Conservation (phyloP, 2,888 invertebrate genomes). For the Aporophyla lueneburgensis region DNA sequence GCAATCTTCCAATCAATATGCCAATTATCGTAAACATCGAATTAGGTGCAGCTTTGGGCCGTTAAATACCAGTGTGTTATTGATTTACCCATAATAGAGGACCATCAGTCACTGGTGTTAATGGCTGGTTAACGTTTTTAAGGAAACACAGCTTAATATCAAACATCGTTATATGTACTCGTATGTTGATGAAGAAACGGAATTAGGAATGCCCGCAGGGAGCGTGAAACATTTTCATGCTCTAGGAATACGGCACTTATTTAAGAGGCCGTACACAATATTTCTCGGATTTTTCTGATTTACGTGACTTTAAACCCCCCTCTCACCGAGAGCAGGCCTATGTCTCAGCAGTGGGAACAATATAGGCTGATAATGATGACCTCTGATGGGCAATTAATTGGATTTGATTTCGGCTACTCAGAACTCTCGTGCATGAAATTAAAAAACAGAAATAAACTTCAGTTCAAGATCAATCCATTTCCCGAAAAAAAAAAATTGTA, state of each 20-base stretch:
- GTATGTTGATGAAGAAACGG: background rate
- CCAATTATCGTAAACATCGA: constrained; percentile 57
- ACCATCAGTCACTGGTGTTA: constrained; percentile 15
- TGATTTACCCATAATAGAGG: constrained; percentile 29
- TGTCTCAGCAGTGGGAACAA: too few relatives aligned
- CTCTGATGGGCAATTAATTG: too few relatives aligned
- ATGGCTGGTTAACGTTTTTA: constrained; percentile 3
- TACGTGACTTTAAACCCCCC: too few relatives aligned
- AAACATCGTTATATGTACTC: background rate
- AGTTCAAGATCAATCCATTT: too few relatives aligned
- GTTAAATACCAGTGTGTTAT: constrained; percentile 31
- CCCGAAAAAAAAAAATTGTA: too few relatives aligned
- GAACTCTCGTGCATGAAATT: too few relatives aligned
- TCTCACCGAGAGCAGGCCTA: too few relatives aligned
- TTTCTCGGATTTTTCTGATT: too few relatives aligned
- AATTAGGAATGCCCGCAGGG: background rate
- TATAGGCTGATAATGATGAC: too few relatives aligned
- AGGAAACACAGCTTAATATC: background rate
- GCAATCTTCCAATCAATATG: constrained; percentile 51
- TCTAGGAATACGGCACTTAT: background rate
- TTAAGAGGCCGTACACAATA: too few relatives aligned
- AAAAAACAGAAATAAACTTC: too few relatives aligned
- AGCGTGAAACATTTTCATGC: background rate
- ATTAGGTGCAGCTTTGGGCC: constrained; percentile 53
- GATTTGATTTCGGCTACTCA: too few relatives aligned